Conservation (phyloP, 2,888 invertebrate genomes). For the Heteropelma amictum region DNA sequence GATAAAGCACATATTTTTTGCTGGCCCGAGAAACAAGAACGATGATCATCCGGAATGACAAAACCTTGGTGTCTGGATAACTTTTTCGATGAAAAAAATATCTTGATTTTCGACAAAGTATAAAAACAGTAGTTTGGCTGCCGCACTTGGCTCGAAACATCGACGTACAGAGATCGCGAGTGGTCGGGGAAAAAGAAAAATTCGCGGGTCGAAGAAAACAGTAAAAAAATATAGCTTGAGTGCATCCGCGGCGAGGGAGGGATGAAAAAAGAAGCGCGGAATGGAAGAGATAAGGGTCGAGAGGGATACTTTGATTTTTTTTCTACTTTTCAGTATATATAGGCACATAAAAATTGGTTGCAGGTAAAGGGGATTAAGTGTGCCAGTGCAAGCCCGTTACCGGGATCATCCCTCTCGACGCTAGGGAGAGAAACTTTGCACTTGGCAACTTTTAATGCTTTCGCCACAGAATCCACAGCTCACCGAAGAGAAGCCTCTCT, state of each 20-base stretch:
- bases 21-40: too few relatives aligned
- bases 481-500: not conserved
- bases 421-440: constrained; percentile 73
- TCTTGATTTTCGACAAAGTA: too few relatives aligned
- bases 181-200: not conserved
- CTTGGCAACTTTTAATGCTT: constrained; percentile 76
- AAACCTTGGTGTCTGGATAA: too few relatives aligned
- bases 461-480: constrained; percentile 69
- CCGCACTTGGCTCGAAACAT: too few relatives aligned
- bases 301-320: constrained; percentile 9
- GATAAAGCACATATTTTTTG: too few relatives aligned
- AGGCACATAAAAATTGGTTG: constrained; percentile 71
- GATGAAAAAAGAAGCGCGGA: constrained; percentile 23
- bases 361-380: constrained; percentile 75
- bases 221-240: constrained; percentile 22
- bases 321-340: not conserved
- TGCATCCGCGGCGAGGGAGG: constrained; percentile 20
- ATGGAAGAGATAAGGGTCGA: constrained; percentile 27
- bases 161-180: not conserved
- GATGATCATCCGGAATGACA: too few relatives aligned
- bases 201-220: constrained; percentile 17
- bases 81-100: too few relatives aligned
- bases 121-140: too few relatives aligned
- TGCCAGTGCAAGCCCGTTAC: constrained; percentile 71
- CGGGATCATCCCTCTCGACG: constrained; percentile 68